Conservation (phyloP, 1,140 invertebrate species). For the Nasonia longicornis region DNA sequence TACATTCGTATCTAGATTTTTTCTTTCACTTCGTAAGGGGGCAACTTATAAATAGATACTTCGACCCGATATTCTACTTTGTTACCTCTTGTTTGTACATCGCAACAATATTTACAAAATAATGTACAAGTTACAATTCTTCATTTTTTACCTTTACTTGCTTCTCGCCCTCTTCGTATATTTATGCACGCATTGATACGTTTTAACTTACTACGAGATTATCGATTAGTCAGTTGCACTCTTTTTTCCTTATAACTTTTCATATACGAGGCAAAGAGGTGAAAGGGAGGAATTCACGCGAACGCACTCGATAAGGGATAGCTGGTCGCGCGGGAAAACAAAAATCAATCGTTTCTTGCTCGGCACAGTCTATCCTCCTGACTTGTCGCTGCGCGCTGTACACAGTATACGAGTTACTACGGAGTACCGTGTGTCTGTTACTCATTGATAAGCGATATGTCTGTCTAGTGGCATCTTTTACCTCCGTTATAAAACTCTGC, state of each 20-base stretch:
- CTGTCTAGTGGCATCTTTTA: conserved; percentile 52
- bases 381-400: conserved; percentile 14
- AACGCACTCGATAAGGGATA: background rate
- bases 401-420: background rate
- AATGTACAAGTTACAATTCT: conserved; percentile 58
- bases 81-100: conserved; percentile 60
- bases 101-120: conserved; percentile 65
- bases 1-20: conserved; percentile 55
- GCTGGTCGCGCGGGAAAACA: conserved; percentile 1
- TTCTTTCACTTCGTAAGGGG: conserved; percentile 49
- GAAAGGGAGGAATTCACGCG: background rate
- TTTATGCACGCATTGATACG: conserved; percentile 45
- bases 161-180: conserved; percentile 8
- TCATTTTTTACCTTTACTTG: conserved; percentile 31
- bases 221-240: conserved; percentile 52
- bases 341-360: conserved; percentile 23
- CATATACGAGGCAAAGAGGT: conserved; percentile 49
- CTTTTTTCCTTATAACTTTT: conserved; percentile 50
- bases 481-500: conserved; percentile 41
- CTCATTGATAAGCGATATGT: conserved; percentile 63
- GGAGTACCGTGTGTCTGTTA: conserved; percentile 52
- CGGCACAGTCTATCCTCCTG: background rate
- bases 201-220: conserved; percentile 53
- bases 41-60: conserved; percentile 53
- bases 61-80: conserved; percentile 29